Conservation (phyloP, 37 sponge, comb jelly and placozoan genomes). For the Haliclona indistincta region DNA sequence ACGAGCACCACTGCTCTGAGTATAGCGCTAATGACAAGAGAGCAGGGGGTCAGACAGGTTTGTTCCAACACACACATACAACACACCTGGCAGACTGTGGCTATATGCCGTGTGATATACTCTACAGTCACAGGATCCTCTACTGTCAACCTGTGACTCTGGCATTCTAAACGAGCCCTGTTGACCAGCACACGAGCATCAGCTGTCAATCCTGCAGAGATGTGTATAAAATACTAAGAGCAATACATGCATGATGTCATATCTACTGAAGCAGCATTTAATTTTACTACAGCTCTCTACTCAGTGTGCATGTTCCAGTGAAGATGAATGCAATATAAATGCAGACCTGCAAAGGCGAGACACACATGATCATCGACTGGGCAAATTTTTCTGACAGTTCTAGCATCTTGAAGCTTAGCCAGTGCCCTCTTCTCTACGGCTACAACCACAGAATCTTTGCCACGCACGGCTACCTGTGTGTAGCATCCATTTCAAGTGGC, state of each 20-base stretch:
- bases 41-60: neutral
- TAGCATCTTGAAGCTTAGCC: slow-evolving; percentile 95
- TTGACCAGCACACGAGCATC: slow-evolving; percentile 97
- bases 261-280: too few relatives aligned
- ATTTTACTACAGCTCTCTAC: neutral
- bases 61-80: neutral
- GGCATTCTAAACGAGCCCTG: slow-evolving; percentile 96
- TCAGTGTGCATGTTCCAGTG: neutral
- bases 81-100: slow-evolving; percentile 86
- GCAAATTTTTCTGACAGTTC: slow-evolving; percentile 97
- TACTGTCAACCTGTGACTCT: slow-evolving; percentile 90
- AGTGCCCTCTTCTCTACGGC: slow-evolving; percentile 98
- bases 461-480: slow-evolving; percentile 82
- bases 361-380: slow-evolving; percentile 95
- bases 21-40: slow-evolving; percentile 64
- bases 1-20: slow-evolving; percentile 91
- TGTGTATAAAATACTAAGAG: too few relatives aligned
- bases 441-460: slow-evolving; percentile 88
- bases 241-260: neutral
- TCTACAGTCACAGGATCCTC: slow-evolving; percentile 99
- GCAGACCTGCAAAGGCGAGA: slow-evolving; percentile 91
- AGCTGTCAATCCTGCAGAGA: slow-evolving; percentile 81
- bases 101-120: slow-evolving; percentile 93
- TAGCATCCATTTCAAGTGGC: neutral
- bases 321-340: neutral